Evolutionary conservation across 2,113 vertebrate genomes (phyloP).

Genomic region (Pipra filicauda): DNA sequence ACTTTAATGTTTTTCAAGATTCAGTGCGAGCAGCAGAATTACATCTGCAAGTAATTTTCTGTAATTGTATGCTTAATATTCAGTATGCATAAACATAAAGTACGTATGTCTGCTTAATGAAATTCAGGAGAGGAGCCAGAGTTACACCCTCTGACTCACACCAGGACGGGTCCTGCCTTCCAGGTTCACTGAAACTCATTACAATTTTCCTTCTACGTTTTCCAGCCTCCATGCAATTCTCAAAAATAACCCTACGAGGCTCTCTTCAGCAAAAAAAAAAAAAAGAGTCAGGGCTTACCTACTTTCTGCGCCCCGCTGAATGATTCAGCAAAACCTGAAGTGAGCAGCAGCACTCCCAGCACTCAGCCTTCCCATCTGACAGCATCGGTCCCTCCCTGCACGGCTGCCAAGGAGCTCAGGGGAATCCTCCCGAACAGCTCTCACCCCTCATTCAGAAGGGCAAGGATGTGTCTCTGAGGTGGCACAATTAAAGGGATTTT

Average conservation of each 20-base stretch:
- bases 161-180: background rate
- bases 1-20: background rate
- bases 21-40: background rate
- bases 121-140: slow-evolving; percentile 15
- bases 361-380: background rate
- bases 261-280: slow-evolving; percentile 29
- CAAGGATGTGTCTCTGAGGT: background rate
- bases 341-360: background rate
- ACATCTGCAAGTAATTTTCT: background rate
- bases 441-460: background rate
- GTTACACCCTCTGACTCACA: slow-evolving; percentile 54
- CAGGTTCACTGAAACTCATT: slow-evolving; percentile 37
- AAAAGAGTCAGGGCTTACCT: background rate
- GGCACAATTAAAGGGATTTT: background rate
- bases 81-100: slow-evolving; percentile 1
- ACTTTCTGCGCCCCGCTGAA: background rate
- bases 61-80: slow-evolving; percentile 32
- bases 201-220: background rate
- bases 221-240: slow-evolving; percentile 37
- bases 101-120: background rate
- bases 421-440: background rate
- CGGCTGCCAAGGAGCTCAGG: background rate
- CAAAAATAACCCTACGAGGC: slow-evolving; percentile 48
- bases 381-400: background rate
- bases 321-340: slow-evolving; percentile 38